Evolutionary conservation across 1,140 invertebrate genomes (phyloP).

Genomic region (Orius laevigatus): DNA sequence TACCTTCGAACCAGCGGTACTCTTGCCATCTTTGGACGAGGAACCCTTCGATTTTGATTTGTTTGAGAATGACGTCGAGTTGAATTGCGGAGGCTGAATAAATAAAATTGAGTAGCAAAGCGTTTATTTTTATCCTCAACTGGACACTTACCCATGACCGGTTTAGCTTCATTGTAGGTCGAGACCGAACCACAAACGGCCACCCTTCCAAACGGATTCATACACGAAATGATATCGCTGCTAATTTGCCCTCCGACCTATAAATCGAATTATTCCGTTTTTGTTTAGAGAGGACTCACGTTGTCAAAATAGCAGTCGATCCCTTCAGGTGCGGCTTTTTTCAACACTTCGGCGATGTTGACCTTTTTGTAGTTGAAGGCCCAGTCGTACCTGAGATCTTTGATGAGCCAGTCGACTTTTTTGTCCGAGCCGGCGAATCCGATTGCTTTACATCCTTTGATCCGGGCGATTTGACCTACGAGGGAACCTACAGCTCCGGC

Average conservation of each 20-base stretch:
- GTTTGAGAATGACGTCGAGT: slow-evolving; percentile 26
- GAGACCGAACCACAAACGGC: slow-evolving; percentile 30
- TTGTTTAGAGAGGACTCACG: slow-evolving; percentile 23
- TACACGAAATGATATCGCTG: slow-evolving; percentile 25
- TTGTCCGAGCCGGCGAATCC: slow-evolving; percentile 51
- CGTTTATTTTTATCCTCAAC: neutral
- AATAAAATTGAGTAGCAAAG: slow-evolving; percentile 18
- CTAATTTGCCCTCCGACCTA: slow-evolving; percentile 31
- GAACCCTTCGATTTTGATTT: slow-evolving; percentile 49
- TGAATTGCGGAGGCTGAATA: slow-evolving; percentile 25
- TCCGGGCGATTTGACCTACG: slow-evolving; percentile 58
- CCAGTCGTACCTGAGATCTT: slow-evolving; percentile 45
- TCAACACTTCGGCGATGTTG: slow-evolving; percentile 33
- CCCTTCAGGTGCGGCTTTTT: slow-evolving; percentile 32
- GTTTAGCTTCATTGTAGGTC: slow-evolving; percentile 23
- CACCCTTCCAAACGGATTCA: slow-evolving; percentile 28
- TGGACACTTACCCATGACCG: neutral
- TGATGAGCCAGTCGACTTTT: slow-evolving; percentile 47
- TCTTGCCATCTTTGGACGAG: slow-evolving; percentile 37
- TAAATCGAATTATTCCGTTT: neutral
- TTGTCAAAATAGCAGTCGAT: slow-evolving; percentile 40
- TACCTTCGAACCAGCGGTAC: slow-evolving; percentile 37
- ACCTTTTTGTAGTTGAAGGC: slow-evolving; percentile 54
- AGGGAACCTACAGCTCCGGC: slow-evolving; percentile 49
- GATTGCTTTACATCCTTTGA: slow-evolving; percentile 48